Evolutionary conservation across 2,797 vertebrate species (phyloP).

Genomic region (Sus cebifrons): DNA sequence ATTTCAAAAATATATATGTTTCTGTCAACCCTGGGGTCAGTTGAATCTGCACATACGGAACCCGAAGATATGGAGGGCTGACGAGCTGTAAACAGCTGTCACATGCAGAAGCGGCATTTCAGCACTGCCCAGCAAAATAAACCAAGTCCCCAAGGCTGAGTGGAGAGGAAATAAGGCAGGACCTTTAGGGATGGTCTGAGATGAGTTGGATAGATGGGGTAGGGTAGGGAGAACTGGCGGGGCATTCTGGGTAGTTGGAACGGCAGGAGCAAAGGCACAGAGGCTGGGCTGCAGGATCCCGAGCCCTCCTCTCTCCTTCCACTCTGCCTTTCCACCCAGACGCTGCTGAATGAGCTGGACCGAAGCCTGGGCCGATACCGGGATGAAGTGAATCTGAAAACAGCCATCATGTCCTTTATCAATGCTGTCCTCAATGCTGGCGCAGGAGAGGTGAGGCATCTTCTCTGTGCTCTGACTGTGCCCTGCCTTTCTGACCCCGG

Average conservation of each 20-base stretch:
- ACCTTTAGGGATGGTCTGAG: background rate
- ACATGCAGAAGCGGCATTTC: background rate
- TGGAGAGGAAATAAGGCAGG: background rate
- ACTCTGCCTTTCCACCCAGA: conserved; percentile 88
- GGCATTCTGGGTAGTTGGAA: background rate
- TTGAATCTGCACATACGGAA: background rate
- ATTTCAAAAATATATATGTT: background rate
- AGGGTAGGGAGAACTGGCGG: background rate
- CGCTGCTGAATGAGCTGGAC: conserved; percentile 96
- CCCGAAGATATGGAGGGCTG: background rate
- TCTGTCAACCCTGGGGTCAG: background rate
- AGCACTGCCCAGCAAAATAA: background rate
- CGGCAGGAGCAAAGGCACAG: rapidly evolving
- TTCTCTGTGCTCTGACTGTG: background rate
- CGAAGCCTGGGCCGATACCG: conserved; percentile 96
- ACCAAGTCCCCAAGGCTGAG: background rate
- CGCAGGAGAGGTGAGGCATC: conserved; percentile 95
- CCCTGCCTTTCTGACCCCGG: background rate
- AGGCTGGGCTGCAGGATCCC: background rate
- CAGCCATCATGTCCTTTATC: conserved; percentile 99
- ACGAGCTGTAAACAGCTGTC: background rate
- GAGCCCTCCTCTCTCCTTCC: background rate
- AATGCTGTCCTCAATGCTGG: conserved; percentile 98
- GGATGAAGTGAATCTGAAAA: conserved; percentile 98
- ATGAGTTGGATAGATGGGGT: background rate